Base-by-base conservation (phyloP, 2,797 vertebrate species). In the Sebastes oblongus region DNA sequence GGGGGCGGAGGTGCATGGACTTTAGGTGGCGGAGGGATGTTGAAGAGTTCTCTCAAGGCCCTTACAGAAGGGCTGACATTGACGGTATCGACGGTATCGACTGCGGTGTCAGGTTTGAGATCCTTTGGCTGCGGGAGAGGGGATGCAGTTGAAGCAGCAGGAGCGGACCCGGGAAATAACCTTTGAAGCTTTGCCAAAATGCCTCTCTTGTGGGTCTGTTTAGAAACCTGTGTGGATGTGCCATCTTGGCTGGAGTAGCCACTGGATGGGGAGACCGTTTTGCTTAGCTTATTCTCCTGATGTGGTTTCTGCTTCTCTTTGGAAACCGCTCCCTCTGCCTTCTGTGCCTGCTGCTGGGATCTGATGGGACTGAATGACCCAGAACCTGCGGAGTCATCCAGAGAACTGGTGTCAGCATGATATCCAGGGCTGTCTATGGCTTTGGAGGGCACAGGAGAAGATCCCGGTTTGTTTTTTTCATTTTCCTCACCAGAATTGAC, bases 1-100 rank as follows among this genome's bases (percentile, higher is more conserved):
- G 97, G 98, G 0, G 96, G 95, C 3, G 96, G 96, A 25, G 98
- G 98, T 46, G 98, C 98, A 0, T 95, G 94, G 25, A 99, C 95
- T 86, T 96, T 97, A 54, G 98, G 98, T 46, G 95, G 97, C 0
- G 97, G 97, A 0, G 98, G 98, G 80, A 99, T 98, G 76, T 96
- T 87, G 77, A 97, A 96, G 27, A 95, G 84, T 87, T 96, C n/a
- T 76, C 88, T 92, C 84, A 96, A 80, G 46, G 94, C 73, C 74
- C 84, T 91, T 11, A 93, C 91, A 22, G 93, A 93, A 39, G 92
- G 84, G 50, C 83, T 91, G 60, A 69, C 68, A 18, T 85, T 46
- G 8, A 55, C 46, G 5, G 55, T 62, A 27, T 85, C 50, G 8
- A 55, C 52, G 4, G 55, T 62, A 27, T 85, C 42, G 3, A 77